Conservation (phyloP, 2,113 vertebrate species). For the Rhynchomys soricoides region DNA sequence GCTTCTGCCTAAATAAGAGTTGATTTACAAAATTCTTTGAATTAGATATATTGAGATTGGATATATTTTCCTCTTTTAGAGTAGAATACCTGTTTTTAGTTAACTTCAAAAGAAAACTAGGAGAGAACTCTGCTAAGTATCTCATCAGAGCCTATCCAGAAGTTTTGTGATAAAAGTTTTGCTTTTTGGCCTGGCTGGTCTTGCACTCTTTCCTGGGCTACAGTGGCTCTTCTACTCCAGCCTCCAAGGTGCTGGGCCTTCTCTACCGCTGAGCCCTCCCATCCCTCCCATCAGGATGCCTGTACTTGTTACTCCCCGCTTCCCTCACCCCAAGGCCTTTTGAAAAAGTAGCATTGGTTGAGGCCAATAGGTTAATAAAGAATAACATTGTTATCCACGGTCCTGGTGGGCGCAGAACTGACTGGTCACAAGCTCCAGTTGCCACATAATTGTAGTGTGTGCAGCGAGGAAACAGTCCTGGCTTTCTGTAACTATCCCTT, state of each 20-base stretch:
- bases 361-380: slow-evolving; percentile 22
- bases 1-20: slow-evolving; percentile 39
- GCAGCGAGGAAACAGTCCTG: slow-evolving; percentile 20
- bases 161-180: background rate
- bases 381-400: slow-evolving; percentile 44
- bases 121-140: background rate
- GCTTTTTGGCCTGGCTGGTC: background rate
- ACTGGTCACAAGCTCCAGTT: slow-evolving; percentile 44
- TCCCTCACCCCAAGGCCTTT: background rate
- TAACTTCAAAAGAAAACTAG: slow-evolving; percentile 7
- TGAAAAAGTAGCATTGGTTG: background rate
- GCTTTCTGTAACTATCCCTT: slow-evolving; percentile 34
- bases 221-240: background rate
- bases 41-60: background rate
- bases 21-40: slow-evolving; percentile 34
- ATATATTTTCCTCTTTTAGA: background rate
- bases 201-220: background rate
- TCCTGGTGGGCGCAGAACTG: background rate
- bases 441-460: slow-evolving; percentile 52
- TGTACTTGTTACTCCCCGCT: background rate
- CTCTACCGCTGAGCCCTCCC: too few relatives aligned
- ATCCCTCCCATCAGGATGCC: background rate
- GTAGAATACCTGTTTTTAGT: slow-evolving; percentile 43
- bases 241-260: background rate
- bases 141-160: slow-evolving; percentile 12